Evolutionary conservation across 1,140 invertebrate species (phyloP).

Genomic region (Dufourea novaeangliae): DNA sequence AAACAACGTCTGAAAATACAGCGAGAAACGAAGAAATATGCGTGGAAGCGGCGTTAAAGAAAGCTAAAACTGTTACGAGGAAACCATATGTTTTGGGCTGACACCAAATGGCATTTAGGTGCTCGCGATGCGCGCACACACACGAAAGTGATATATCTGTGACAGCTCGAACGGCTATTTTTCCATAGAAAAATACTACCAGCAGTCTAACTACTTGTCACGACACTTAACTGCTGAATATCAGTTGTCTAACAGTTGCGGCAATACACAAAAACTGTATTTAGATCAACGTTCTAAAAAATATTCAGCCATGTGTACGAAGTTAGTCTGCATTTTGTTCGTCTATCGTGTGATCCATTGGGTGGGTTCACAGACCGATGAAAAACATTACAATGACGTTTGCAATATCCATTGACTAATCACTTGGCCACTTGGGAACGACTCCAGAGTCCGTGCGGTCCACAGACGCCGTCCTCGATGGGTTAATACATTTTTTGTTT

Average conservation of each 20-base stretch:
- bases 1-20: neutral
- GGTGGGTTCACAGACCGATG: neutral
- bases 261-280: neutral
- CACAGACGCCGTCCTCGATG: too few species aligned
- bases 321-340: neutral
- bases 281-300: neutral
- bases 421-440: too few species aligned
- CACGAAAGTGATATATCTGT: neutral
- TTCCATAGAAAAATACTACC: neutral
- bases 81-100: conserved; percentile 1
- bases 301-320: neutral
- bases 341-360: neutral
- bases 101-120: neutral
- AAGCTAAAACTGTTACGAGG: neutral
- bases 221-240: neutral
- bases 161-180: neutral
- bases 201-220: neutral
- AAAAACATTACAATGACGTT: neutral
- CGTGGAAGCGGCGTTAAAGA: neutral
- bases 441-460: too few species aligned
- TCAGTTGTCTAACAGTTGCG: conserved; percentile 1
- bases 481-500: too few species aligned
- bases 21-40: neutral
- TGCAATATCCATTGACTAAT: too few species aligned
- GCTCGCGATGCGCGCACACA: neutral